A percentile compares a stretch with the other conserved stretches of the same genome.
These are phyloP conservation scores for Pterophyllum scalare DNA, from an alignment of 2,113 vertebrate genomes.

Conservation along the genomic window DNA sequence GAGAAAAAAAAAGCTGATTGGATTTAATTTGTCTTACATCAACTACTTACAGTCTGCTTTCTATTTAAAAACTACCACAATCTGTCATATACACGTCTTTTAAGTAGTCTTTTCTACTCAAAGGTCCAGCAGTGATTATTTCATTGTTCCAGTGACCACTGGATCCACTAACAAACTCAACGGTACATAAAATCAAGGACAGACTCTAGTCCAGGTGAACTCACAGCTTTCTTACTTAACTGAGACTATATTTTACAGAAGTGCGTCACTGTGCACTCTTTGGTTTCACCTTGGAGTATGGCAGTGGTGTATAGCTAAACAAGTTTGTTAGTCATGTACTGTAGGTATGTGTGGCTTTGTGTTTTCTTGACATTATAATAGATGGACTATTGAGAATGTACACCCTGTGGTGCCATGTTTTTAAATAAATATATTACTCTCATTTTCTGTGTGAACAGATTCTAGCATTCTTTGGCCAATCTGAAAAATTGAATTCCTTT, in stretches of 20 bases:
- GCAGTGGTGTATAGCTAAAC: constrained; percentile 69
- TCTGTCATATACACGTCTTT: neutral
- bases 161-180: constrained; percentile 39
- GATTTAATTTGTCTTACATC: neutral
- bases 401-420: no score
- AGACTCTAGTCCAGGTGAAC: constrained; percentile 33
- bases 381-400: no score
- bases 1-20: neutral
- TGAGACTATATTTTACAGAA: constrained; percentile 41
- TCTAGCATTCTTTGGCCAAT: no score
- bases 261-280: constrained; percentile 46
- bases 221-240: constrained; percentile 13
- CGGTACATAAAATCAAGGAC: constrained; percentile 52
- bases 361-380: constrained; percentile 75
- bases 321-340: constrained; percentile 72
- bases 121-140: neutral
- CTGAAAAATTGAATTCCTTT: no score
- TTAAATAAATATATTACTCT: no score
- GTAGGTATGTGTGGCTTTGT: constrained; percentile 73
- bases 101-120: neutral
- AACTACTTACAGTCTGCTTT: neutral
- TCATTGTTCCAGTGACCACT: constrained; percentile 16
- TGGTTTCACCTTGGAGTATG: constrained; percentile 46
- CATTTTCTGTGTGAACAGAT: no score
- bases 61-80: neutral